Base-by-base conservation (phyloP, 1,140 invertebrate genomes). In the Oreohelix idahoensis region DNA sequence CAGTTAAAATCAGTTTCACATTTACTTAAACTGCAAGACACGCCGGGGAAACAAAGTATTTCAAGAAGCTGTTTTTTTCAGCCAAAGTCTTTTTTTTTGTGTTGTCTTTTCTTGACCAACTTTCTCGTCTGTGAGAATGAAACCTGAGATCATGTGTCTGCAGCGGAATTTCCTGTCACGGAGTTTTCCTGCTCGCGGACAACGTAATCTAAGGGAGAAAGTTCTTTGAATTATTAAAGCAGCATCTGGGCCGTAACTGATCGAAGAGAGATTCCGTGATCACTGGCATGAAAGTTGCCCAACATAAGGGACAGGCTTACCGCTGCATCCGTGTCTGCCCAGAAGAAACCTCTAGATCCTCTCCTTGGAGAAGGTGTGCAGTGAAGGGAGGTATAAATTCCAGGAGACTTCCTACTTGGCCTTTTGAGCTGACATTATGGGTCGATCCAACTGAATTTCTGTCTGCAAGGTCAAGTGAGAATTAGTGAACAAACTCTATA, bases 261-360 rank as follows among this genome's bases (percentile, higher is more conserved):
- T 95, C 66, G 92, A 92, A 71, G 93, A 95, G 87, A 93, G 94
- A 79, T 96, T 92, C 89, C 93, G 94, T 91, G 95, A 95, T 91
- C 96, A 96, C 90, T 96, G 96, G 96, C 96, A 95, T 91, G 95
- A 95, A 36, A 95, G 96, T 69, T 93, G 95, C 86, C 95, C 95
- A 35, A 94, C 93, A 80, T 95, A 95, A 90, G n/a, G 96, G 96
- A 81, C 95, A 96, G 91, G 95, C 95, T 69, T 96, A 95, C 91
- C 94, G 95, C 87, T 96, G 96, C 91, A 96, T 96, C 84, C 94
- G 95, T 81, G 93, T 96, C 13, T 96, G 96, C 91, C 94, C 95
- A 87, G 93, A 94, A 77, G 95, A n/a, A 94, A 89, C 92, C 95
- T 51, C 93, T 94, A 83, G 96, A 96, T 92, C 93, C 94, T 58